phyloP scores from a whole-genome alignment of 2,113 vertebrate genomes.

The Ramphastos sulfuratus region DNA sequence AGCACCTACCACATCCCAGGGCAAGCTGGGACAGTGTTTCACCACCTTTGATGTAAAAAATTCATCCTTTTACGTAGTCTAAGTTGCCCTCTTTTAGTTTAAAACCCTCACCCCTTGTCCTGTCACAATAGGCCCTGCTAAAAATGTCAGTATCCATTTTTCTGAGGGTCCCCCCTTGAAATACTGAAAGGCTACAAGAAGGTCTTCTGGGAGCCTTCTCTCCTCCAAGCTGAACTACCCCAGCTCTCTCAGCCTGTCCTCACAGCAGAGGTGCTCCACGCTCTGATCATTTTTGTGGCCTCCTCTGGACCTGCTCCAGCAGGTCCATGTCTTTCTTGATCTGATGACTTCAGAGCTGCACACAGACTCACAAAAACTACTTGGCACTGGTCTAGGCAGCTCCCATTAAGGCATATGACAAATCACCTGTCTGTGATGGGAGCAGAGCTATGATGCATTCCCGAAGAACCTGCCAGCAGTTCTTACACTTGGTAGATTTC shows the following conservation, averaged over 20 bases:
- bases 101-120: background rate
- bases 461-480: background rate
- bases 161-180: background rate
- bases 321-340: background rate
- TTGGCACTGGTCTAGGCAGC: background rate
- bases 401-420: background rate
- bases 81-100: background rate
- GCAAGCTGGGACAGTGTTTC: background rate
- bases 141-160: background rate
- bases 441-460: background rate
- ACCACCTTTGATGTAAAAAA: background rate
- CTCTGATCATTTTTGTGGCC: background rate
- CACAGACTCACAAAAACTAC: background rate
- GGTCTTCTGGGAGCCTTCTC: background rate
- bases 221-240: background rate
- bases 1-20: background rate
- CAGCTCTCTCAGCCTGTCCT: background rate
- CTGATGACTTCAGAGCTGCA: background rate
- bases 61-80: background rate
- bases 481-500: background rate
- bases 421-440: accelerated
- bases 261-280: background rate
- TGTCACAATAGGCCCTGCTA: background rate
- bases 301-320: background rate
- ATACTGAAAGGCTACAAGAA: background rate